Base-by-base conservation (phyloP, 2,888 invertebrate genomes). In the Yponomeuta plumbellus region DNA sequence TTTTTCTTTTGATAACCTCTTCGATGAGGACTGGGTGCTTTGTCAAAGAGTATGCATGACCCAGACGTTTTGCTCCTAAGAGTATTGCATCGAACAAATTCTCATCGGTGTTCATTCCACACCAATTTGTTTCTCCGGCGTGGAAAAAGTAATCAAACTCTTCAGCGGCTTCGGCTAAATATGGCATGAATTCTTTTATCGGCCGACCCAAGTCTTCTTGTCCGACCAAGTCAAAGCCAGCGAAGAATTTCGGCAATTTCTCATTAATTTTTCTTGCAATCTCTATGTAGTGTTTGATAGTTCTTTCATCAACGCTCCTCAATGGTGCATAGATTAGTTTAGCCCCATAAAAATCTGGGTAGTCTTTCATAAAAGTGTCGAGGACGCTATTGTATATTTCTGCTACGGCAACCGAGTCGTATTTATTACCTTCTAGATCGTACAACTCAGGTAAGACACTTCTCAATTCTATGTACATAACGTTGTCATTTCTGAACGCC, bases 71-170 rank as follows among this genome's bases (percentile, higher is more conserved):
- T 0, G 95, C 88, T 56, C 95, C 94, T 23, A 97, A 81, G 10
- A 95, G 81, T 22, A 96, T 85, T 0, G 96, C 96, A 74, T 97
- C 96, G 52, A 95, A 81, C 63, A 97, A 76, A 81, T 96, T 96
- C 71, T 94, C 93, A 76, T 97, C 96, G 0, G 93, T 92, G 0
- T 83, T 79, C 5, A 84, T 85, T 8, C 94, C 95, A 74, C 91
- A 92, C 95, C 95, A 95, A 75, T 95, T 94, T 0, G 96, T 96
- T 85, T 97, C 96, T 0, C 96, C 97, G 0, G 96, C 95, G 76
- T 97, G 96, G 70, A 96, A 95, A 75, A 94, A 96, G 73, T 93
- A 94, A 66, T 94, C 90, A 6, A 96, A 80, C 4, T 91, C 80
- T 0, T 91, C 79, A 0, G 90, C 81, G 20, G 91, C 78, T 59